phyloP scores from a whole-genome alignment of 1,140 invertebrate species.

The Halyomorpha halys region DNA sequence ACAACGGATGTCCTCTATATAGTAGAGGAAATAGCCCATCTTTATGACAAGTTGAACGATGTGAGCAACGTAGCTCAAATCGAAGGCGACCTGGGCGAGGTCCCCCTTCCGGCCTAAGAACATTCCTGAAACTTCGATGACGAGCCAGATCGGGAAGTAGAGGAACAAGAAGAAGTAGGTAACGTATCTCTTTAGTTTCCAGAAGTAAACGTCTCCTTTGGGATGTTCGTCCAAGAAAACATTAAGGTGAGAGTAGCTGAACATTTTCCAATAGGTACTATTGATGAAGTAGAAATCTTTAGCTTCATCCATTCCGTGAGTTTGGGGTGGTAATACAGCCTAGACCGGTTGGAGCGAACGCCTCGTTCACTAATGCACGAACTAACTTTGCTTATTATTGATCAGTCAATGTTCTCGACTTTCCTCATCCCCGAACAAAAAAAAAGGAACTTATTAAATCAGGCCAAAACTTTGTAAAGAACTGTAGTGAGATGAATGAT shows the following conservation, averaged over 20 bases:
- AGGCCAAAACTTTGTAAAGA: too few species aligned
- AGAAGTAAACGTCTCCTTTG: background rate
- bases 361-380: too few species aligned
- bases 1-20: background rate
- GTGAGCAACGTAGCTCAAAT: slow-evolving; percentile 3
- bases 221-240: slow-evolving; percentile 3
- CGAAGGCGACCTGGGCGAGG: background rate
- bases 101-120: background rate
- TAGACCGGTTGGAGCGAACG: too few species aligned
- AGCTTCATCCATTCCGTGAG: background rate
- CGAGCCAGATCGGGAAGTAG: slow-evolving; percentile 6
- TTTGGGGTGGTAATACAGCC: too few species aligned
- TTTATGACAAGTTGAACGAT: background rate
- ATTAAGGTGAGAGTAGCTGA: slow-evolving; percentile 3
- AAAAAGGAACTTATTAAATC: too few species aligned
- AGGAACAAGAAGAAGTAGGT: slow-evolving; percentile 4
- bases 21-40: slow-evolving; percentile 9
- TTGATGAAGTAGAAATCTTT: slow-evolving; percentile 8
- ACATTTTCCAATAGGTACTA: slow-evolving; percentile 4
- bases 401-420: too few species aligned
- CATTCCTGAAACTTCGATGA: background rate
- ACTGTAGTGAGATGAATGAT: too few species aligned
- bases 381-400: too few species aligned
- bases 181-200: background rate
- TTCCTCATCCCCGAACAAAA: too few species aligned